Percentiles rank a stretch among this genome's conserved stretches.
These are phyloP conservation scores for Clunio marinus DNA, from an alignment of 2,888 invertebrate species.

Conservation along the genomic window DNA sequence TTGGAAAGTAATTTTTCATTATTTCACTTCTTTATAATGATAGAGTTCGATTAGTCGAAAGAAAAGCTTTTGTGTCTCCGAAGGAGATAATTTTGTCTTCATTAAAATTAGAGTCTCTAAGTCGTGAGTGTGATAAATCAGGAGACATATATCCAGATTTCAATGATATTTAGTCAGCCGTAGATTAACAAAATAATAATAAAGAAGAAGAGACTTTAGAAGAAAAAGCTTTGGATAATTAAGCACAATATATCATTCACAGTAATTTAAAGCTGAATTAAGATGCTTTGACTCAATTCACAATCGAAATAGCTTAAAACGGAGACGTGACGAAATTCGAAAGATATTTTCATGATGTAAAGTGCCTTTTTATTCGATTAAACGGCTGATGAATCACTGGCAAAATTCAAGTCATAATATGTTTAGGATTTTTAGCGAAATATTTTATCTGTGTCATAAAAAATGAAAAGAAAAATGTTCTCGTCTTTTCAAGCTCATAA, in stretches of 20 bases:
- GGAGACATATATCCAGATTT: not conserved
- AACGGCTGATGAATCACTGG: no score
- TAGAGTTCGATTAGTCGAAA: constrained; percentile 14
- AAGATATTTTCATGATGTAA: not conserved
- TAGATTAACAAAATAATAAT: constrained; percentile 15
- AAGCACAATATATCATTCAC: constrained; percentile 36
- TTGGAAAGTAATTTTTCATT: constrained; percentile 40
- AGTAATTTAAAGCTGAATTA: constrained; percentile 25
- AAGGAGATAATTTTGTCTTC: constrained; percentile 31
- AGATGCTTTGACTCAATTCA: constrained; percentile 22
- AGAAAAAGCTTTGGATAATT: constrained; percentile 25
- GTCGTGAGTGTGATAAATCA: constrained; percentile 10
- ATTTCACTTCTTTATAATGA: constrained; percentile 39
- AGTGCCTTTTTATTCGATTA: not conserved
- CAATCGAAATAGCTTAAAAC: not conserved
- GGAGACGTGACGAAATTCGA: not conserved
- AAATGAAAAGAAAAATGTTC: no score
- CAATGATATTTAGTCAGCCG: constrained; percentile 22
- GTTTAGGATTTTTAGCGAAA: no score
- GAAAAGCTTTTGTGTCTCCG: not conserved
- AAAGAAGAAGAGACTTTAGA: not conserved
- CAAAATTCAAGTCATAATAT: not conserved
- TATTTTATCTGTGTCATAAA: no score
- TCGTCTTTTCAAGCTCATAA: constrained; percentile 1
- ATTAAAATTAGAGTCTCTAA: constrained; percentile 34